These are phyloP conservation scores for Trachymyrmex cornetzi DNA, from an alignment of 1,140 invertebrate genomes.

Conservation along the genomic window DNA sequence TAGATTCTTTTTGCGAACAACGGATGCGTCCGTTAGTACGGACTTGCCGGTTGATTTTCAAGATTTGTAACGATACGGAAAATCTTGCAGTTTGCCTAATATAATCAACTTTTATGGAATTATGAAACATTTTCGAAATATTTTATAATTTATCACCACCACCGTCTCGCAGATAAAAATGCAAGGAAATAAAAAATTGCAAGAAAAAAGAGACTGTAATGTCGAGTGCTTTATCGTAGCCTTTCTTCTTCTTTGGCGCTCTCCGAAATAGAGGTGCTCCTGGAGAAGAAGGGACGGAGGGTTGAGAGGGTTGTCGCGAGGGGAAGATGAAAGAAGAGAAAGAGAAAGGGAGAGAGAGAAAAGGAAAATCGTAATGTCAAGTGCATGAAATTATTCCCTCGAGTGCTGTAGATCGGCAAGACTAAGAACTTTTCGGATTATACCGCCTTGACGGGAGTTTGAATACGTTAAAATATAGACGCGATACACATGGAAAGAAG, in stretches of 20 bases:
- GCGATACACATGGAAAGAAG: conserved; percentile 54
- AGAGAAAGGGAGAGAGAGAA: conserved; percentile 19
- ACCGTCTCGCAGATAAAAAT: background rate
- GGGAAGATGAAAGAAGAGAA: conserved; percentile 9
- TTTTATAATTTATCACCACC: background rate
- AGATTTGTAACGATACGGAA: conserved; percentile 7
- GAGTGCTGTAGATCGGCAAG: conserved; percentile 76
- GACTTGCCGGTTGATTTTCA: background rate
- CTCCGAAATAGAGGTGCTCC: conserved; percentile 41
- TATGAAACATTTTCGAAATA: background rate
- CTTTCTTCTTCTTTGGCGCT: conserved; percentile 27
- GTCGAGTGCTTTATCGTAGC: conserved; percentile 65
- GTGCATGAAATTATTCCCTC: conserved; percentile 78
- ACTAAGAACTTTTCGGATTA: conserved; percentile 70
- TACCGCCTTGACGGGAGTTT: conserved; percentile 72
- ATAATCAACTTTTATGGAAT: background rate
- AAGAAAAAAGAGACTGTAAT: conserved; percentile 38
- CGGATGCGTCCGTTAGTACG: background rate
- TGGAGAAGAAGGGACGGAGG: conserved; percentile 9
- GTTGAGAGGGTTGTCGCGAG: conserved; percentile 36
- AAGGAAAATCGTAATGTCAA: conserved; percentile 67
- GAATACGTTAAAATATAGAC: conserved; percentile 69
- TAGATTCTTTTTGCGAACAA: conserved; percentile 77
- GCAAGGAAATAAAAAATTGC: conserved; percentile 35
- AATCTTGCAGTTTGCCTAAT: background rate